These are phyloP conservation scores for Leptodactylus fuscus DNA, from an alignment of 2,113 vertebrate species.

Conservation along the genomic window DNA sequence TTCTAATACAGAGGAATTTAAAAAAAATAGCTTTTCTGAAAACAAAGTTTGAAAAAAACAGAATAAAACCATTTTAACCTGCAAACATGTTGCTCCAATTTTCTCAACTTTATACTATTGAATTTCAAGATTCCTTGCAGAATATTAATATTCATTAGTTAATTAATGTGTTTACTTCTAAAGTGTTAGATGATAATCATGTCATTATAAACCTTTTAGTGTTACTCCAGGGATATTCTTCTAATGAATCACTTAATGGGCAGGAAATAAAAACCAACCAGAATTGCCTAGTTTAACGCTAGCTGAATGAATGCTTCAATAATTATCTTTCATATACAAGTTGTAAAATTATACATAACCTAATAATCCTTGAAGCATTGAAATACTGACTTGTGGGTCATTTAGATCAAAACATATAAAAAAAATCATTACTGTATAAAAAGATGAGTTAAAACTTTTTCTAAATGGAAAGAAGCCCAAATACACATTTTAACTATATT, in stretches of 20 bases:
- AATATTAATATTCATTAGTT: slow-evolving; percentile 55
- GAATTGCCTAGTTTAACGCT: slow-evolving; percentile 37
- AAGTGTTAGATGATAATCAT: slow-evolving; percentile 53
- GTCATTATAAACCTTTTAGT: slow-evolving; percentile 60
- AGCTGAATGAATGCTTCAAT: slow-evolving; percentile 43
- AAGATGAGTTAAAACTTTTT: background rate
- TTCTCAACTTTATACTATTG: slow-evolving; percentile 9
- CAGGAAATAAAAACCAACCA: slow-evolving; percentile 49
- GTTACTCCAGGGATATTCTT: slow-evolving; percentile 54
- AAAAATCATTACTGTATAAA: background rate
- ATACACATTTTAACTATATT: background rate
- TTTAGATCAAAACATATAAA: background rate
- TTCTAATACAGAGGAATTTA: no score
- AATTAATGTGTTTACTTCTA: slow-evolving; percentile 58
- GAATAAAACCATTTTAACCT: background rate
- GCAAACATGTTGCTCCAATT: background rate
- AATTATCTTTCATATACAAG: slow-evolving; percentile 44
- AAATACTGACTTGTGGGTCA: slow-evolving; percentile 25
- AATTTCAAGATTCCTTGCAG: slow-evolving; percentile 29
- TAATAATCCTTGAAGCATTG: slow-evolving; percentile 42
- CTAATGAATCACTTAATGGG: slow-evolving; percentile 52
- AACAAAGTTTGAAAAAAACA: background rate
- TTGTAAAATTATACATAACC: slow-evolving; percentile 53
- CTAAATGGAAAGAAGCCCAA: background rate
- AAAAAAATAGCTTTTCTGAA: no score